Base-by-base conservation (phyloP, 2,113 vertebrate species). In the Chelonoidis abingdonii region DNA sequence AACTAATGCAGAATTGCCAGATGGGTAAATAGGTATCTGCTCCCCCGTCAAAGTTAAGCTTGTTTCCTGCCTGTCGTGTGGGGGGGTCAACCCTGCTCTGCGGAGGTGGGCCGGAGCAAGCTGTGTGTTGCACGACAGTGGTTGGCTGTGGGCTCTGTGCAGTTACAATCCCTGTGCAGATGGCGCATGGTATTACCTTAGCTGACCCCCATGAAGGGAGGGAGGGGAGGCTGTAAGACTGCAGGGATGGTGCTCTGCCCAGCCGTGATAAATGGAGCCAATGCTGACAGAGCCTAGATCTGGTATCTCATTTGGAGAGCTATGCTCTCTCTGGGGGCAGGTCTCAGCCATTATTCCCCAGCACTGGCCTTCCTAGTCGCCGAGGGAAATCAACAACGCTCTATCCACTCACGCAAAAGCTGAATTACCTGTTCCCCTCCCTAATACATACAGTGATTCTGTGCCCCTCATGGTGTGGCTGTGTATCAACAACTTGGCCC, bases 391-490 rank as follows among this genome's bases (percentile, higher is more conserved):
- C 91, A 90, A 83, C 52, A 56, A 54, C 80, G 76, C 80, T 79
- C 92, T 93, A 89, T 95, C 96, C 84, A 87, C 89, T 97, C 94
- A 94, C 1, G 47, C 84, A 94, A 53, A 88, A 90, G 75, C 86
- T 94, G 82, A 79, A 91, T 59, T 89, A 84, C 22, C 79, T 93
- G 96, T 97, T 95, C 86, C 5, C 29, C 88, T 80, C 88, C 82
- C 91, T 97, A 93, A 97, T 96, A 88, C 1, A 0, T 80, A 95
- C 69, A 10, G 87, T 89, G 97, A 84, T 95, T 94, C 90, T 88
- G 8, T 85, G 83, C 86, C 89, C 87, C 54, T 91, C 12, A 1
- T 86, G 80, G 24, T 87, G 88, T 86, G 0, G 12, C 3, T 65
- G 3, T 5, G 27, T 91, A 92, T 29, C 53, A 49, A 91, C 35